A percentile compares a stretch with the other conserved stretches of the same genome.
Evolutionary conservation across 1,140 invertebrate genomes (phyloP).

Genomic region (Sycophila sp.): DNA sequence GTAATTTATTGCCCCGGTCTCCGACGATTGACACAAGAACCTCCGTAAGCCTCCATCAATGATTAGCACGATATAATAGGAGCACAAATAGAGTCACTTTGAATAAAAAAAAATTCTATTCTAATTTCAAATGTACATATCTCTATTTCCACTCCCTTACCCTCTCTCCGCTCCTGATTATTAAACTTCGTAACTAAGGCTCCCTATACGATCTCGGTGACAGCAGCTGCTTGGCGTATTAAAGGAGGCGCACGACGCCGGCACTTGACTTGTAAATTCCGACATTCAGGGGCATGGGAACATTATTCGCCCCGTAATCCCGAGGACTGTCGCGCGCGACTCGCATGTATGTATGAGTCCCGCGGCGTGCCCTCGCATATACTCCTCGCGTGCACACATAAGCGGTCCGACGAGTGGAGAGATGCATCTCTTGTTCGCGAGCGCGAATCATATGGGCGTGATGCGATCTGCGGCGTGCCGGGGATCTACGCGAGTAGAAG

Average conservation of each 20-base stretch:
- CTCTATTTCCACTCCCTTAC: no score
- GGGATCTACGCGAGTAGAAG: not conserved
- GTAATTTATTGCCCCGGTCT: no score
- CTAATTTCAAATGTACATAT: no score
- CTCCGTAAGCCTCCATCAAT: no score
- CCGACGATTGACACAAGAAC: no score
- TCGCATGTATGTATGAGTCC: no score
- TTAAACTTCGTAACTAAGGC: constrained; percentile 1
- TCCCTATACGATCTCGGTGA: no score
- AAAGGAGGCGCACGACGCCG: not conserved
- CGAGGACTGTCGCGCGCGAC: constrained; percentile 10
- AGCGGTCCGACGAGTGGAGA: not conserved
- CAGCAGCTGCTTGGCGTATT: not conserved
- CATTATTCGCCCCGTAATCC: constrained; percentile 13
- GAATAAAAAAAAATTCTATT: no score
- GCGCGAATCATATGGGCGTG: not conserved
- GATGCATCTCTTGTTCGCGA: not conserved
- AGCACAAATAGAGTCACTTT: no score
- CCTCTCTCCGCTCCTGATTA: no score
- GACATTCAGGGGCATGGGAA: constrained; percentile 25
- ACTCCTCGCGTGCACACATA: no score
- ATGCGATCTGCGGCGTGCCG: not conserved
- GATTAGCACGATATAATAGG: no score
- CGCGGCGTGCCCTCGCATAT: constrained; percentile 2
- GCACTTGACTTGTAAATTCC: constrained; percentile 31